Percentiles rank a stretch among this genome's conserved stretches.
Conservation (phyloP, 2,113 vertebrate genomes). For the Brachirus orientalis region DNA sequence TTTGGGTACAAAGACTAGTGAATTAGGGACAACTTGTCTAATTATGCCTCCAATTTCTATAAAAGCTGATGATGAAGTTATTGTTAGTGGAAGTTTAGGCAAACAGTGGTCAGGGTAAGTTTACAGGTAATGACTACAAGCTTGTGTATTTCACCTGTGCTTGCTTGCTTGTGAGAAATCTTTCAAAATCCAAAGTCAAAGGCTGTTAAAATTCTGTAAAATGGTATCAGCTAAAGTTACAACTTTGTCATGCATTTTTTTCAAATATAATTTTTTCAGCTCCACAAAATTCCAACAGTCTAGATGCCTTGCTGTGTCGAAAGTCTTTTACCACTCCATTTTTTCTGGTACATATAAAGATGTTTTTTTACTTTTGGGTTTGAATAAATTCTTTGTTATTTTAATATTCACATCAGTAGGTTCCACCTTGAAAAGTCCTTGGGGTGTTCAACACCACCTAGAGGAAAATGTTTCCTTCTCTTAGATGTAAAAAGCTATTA, state of each 20-base stretch:
- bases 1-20: too few species aligned
- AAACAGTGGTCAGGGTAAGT: too few species aligned
- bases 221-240: not conserved
- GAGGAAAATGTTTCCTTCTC: not conserved
- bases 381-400: conserved; percentile 8
- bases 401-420: conserved; percentile 13
- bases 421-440: conserved; percentile 12
- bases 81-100: too few species aligned
- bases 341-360: conserved; percentile 1
- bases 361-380: conserved; percentile 1
- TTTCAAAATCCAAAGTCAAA: too few species aligned
- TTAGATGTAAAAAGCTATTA: conserved; percentile 10
- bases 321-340: conserved; percentile 2
- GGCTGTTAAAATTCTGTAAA: too few species aligned
- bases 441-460: not conserved
- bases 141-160: too few species aligned
- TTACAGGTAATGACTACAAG: too few species aligned
- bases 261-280: not conserved
- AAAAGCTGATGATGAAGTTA: too few species aligned
- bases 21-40: too few species aligned
- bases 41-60: too few species aligned
- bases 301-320: not conserved
- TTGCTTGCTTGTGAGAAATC: too few species aligned
- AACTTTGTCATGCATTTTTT: not conserved
- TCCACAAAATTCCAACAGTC: not conserved